Base-by-base conservation (phyloP, 2,888 invertebrate species). In the Leucozona laternaria region DNA sequence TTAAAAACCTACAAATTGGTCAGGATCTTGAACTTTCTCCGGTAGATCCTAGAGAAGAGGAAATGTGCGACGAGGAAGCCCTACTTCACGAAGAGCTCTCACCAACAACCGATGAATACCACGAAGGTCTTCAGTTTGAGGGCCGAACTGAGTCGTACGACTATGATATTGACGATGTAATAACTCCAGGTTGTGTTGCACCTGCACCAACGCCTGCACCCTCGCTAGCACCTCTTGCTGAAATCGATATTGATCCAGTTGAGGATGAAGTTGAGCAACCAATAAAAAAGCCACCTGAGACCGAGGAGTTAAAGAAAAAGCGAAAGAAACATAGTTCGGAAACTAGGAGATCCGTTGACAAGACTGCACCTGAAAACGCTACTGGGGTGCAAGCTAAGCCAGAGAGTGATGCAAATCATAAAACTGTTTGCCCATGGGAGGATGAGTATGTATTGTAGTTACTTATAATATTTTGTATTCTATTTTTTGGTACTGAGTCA, bases 371-470 rank as follows among this genome's bases (percentile, higher is more conserved):
- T 17, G 92, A 88, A 88, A 94, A 57, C 13, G 62, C 50, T 13
- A 50, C 71, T 37, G 57, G 68, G 20, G 64, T 45, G 11, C 50
- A 75, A 34, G 73, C 85, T 37, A 80, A 86, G 20, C 62, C 62
- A 7, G 88, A 87, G 8, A 86, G 86, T 57, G 90, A 90, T 62
- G 91, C 90, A 83, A 95, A 95, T 93, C 95, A 95, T 93, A 97
- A 96, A 93, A 96, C 97, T 93, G 95, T 97, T 92, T 98, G 97
- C 94, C 97, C 97, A 79, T 98, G 98, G 97, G 97, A 97, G 95
- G 97, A 97, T 94, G 97, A 97, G 97, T 97, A 95, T 97, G 97
- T 96, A 68, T 37, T 40, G 1, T 11, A 60, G 5, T 25, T 22
- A 0, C 7, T 17, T 22, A 0, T 22, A 15, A 25, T 25, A 22